Percentiles rank a stretch among this genome's conserved stretches.
These are phyloP conservation scores for Xiphias gladius DNA, from an alignment of 2,113 vertebrate species.

Conservation along the genomic window DNA sequence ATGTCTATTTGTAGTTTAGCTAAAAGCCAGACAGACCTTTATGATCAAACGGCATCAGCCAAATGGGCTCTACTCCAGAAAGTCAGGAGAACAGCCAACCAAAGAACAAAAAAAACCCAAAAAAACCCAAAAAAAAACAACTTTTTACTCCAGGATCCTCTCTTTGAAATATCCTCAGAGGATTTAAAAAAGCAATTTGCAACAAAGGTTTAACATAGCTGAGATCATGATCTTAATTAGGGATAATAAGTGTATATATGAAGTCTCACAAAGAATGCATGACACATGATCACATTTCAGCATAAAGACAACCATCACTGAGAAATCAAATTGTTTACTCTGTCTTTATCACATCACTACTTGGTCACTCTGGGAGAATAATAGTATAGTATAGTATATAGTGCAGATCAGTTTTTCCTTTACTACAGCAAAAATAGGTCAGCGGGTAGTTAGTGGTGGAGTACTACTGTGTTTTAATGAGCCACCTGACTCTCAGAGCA, in stretches of 20 bases:
- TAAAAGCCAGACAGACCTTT: constrained; percentile 67
- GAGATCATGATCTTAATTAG: constrained; percentile 14
- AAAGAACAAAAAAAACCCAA: constrained; percentile 34
- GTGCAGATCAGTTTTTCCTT: constrained; percentile 40
- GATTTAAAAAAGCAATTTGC: constrained; percentile 38
- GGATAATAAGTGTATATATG: not conserved
- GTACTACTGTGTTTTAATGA: constrained; percentile 70
- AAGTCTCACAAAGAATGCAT: not conserved
- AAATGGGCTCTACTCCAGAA: constrained; percentile 57
- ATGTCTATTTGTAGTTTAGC: constrained; percentile 52
- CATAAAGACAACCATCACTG: not conserved
- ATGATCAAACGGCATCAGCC: constrained; percentile 66
- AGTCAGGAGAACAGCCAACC: constrained; percentile 32
- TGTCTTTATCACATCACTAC: constrained; percentile 18
- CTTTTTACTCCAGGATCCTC: constrained; percentile 22
- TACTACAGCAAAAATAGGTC: constrained; percentile 62
- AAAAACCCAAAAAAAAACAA: constrained; percentile 1
- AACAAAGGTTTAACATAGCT: constrained; percentile 28
- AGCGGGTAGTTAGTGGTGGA: constrained; percentile 55
- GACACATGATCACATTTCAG: not conserved
- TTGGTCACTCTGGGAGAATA: constrained; percentile 23
- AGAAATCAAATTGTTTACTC: constrained; percentile 14
- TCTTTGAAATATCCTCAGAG: constrained; percentile 47
- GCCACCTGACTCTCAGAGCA: constrained; percentile 54
- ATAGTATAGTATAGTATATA: constrained; percentile 3